Conservation (phyloP, 2,797 vertebrate genomes). For the Acrossocheilus wenchowensis region DNA sequence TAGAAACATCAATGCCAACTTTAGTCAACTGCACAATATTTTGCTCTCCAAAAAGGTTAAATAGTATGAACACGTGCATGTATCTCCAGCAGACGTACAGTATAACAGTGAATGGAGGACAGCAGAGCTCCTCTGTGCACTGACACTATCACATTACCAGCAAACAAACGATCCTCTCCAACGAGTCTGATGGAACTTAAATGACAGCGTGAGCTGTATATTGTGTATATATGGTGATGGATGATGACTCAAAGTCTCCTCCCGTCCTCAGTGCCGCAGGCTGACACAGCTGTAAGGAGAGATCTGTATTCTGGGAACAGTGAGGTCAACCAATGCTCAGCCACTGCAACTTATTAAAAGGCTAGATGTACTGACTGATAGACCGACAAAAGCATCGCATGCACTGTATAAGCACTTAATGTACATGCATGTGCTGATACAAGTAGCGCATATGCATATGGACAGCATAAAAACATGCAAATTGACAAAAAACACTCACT, state of each 20-base stretch:
- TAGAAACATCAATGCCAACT: neutral
- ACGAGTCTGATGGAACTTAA: constrained; percentile 43
- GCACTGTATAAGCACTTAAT: constrained; percentile 25
- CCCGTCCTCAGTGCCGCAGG: constrained; percentile 57
- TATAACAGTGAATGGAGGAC: constrained; percentile 13
- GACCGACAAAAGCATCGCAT: neutral
- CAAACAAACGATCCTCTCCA: constrained; percentile 46
- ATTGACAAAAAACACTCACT: neutral
- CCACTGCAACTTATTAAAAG: constrained; percentile 37
- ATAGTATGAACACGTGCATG: neutral
- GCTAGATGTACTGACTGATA: constrained; percentile 27
- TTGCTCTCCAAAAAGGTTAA: neutral
- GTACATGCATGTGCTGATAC: constrained; percentile 26
- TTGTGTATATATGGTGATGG: constrained; percentile 36
- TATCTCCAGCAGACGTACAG: constrained; percentile 1
- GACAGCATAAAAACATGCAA: constrained; percentile 23
- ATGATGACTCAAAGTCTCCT: constrained; percentile 55
- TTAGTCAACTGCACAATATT: neutral
- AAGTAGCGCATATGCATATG: constrained; percentile 47
- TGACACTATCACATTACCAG: constrained; percentile 39
- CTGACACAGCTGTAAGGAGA: constrained; percentile 77
- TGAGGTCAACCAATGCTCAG: constrained; percentile 68
- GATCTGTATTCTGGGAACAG: constrained; percentile 67
- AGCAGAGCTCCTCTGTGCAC: constrained; percentile 16
- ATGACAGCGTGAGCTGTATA: constrained; percentile 36